Conservation (phyloP, 2,113 vertebrate species). For the Hyperoodon ampullatus region DNA sequence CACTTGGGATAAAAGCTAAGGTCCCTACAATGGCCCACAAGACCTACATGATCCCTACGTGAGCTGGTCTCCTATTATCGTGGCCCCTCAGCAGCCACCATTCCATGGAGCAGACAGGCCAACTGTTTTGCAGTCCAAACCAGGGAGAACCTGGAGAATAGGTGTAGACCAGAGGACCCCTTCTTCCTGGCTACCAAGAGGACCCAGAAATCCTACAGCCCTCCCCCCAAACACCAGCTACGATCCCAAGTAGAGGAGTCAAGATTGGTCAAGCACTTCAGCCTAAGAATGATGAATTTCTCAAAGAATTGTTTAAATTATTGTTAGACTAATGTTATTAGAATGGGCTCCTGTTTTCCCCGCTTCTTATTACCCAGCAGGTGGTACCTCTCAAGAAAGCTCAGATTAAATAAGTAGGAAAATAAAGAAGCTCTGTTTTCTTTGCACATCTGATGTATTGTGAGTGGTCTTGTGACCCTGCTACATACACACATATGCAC, state of each 20-base stretch:
- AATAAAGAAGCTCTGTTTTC: neutral
- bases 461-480: neutral
- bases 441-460: neutral
- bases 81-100: neutral
- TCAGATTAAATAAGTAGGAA: neutral
- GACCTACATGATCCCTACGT: accelerated
- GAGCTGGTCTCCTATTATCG: neutral
- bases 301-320: neutral
- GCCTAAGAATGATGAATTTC: neutral
- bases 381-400: neutral
- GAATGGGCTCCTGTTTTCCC: neutral
- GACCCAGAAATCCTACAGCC: neutral
- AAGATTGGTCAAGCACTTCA: neutral
- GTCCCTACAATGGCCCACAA: too few species aligned
- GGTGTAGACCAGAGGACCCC: neutral
- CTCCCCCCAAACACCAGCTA: accelerated
- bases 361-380: neutral
- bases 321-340: neutral
- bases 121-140: neutral
- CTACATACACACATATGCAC: neutral
- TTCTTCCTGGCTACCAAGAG: neutral
- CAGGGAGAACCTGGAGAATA: neutral
- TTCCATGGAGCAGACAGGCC: too few species aligned
- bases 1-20: neutral
- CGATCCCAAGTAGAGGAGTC: neutral